A percentile compares a stretch with the other conserved stretches of the same genome.
Conservation (phyloP, 2,113 vertebrate genomes). For the Melozone crissalis region DNA sequence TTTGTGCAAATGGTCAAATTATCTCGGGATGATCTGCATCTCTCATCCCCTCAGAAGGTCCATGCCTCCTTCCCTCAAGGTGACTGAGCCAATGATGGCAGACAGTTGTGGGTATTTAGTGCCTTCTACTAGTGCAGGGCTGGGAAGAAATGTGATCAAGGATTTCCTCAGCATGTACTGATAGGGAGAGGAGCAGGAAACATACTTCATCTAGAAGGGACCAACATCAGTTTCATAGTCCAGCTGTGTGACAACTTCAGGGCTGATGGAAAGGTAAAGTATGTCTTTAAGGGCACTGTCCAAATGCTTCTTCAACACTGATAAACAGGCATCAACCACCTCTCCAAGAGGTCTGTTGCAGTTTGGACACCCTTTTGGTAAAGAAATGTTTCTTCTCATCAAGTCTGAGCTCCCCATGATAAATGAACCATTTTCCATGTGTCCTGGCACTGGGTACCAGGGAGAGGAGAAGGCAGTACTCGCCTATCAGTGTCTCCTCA, state of each 20-base stretch:
- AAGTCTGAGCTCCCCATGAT: background rate
- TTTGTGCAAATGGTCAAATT: background rate
- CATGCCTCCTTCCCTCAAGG: background rate
- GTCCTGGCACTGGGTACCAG: background rate
- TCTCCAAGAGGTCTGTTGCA: background rate
- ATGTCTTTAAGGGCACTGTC: background rate
- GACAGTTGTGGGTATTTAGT: background rate
- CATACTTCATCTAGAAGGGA: background rate
- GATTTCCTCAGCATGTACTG: background rate
- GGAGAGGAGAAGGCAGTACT: background rate
- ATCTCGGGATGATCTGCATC: background rate
- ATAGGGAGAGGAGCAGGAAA: background rate
- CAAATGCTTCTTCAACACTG: background rate
- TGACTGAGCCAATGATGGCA: background rate
- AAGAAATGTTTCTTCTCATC: background rate
- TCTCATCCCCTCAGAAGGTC: background rate
- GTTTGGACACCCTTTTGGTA: background rate
- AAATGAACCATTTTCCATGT: fast-evolving
- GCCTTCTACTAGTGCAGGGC: background rate
- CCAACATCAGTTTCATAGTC: background rate
- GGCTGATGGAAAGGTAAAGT: background rate
- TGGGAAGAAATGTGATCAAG: background rate
- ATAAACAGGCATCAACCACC: background rate
- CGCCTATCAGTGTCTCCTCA: fast-evolving
- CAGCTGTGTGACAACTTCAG: background rate